These are phyloP conservation scores for Sparidentex hasta DNA, from an alignment of 2,797 vertebrate genomes.

Conservation along the genomic window DNA sequence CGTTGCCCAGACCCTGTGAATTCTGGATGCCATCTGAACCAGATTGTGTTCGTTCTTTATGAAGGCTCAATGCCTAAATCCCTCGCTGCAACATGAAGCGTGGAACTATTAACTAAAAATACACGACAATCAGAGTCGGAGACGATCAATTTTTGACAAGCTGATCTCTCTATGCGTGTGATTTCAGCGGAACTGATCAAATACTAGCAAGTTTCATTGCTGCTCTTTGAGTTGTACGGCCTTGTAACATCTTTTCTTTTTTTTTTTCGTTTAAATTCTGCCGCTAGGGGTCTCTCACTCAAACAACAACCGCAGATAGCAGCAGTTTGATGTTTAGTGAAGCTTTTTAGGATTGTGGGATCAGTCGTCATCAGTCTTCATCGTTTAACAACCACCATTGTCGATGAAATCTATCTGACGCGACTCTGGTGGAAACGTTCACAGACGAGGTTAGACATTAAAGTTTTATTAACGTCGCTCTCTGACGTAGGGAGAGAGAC, in stretches of 20 bases:
- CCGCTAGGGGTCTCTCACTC: too few species aligned
- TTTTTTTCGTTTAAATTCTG: not conserved
- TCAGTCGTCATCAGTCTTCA: too few species aligned
- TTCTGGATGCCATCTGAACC: constrained; percentile 78
- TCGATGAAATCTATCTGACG: too few species aligned
- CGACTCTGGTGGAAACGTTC: too few species aligned
- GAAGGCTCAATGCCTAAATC: constrained; percentile 61
- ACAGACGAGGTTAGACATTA: too few species aligned
- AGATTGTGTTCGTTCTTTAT: constrained; percentile 73
- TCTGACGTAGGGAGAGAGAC: too few species aligned
- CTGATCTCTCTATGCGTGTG: not conserved
- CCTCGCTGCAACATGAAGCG: constrained; percentile 50
- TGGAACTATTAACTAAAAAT: constrained; percentile 58
- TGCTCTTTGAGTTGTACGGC: not conserved
- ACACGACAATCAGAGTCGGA: constrained; percentile 11
- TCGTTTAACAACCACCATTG: too few species aligned
- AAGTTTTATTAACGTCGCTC: too few species aligned
- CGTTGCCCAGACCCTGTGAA: constrained; percentile 75
- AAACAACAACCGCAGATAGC: too few species aligned
- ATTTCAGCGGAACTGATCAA: constrained; percentile 2
- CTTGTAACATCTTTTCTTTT: not conserved
- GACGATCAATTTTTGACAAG: constrained; percentile 1
- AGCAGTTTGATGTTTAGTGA: too few species aligned
- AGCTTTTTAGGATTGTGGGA: too few species aligned
- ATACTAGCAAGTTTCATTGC: not conserved